These are phyloP conservation scores for Plodia interpunctella DNA, from an alignment of 1,140 invertebrate species.

Conservation along the genomic window DNA sequence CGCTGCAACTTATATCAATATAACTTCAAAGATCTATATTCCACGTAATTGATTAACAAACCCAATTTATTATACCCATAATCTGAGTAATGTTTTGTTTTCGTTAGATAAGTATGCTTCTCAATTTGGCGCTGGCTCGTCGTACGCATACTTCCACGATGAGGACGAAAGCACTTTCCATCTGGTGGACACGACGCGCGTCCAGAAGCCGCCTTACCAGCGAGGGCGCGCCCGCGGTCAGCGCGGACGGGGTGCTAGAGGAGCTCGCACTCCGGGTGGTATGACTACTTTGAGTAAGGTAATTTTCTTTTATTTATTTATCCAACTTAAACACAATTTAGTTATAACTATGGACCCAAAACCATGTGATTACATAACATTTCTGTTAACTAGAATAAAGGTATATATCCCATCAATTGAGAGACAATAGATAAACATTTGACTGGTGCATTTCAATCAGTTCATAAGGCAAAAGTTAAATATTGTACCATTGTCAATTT, in stretches of 20 bases:
- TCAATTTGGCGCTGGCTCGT: conserved; percentile 95
- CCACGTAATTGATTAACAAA: no score
- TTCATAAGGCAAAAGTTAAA: no score
- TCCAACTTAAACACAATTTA: no score
- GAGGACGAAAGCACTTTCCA: conserved; percentile 99
- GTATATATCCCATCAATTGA: no score
- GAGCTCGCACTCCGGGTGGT: conserved; percentile 83
- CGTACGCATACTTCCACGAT: conserved; percentile 98
- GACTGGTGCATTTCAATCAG: no score
- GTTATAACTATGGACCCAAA: no score
- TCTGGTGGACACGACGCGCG: conserved; percentile 94
- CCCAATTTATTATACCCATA: no score
- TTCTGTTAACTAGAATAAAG: no score
- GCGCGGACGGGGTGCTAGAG: conserved; percentile 88
- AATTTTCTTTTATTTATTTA: not conserved
- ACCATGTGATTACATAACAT: no score
- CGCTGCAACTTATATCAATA: conserved; percentile 1
- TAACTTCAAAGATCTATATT: not conserved
- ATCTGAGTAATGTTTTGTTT: not conserved
- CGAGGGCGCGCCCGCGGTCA: conserved; percentile 90
- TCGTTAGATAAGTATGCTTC: conserved; percentile 95
- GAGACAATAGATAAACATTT: no score
- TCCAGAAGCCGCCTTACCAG: conserved; percentile 94
- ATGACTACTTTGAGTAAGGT: conserved; percentile 81
- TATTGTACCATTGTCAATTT: no score